A percentile compares a stretch with the other conserved stretches of the same genome.
Evolutionary conservation across 1,140 invertebrate genomes (phyloP).

Genomic region (Drosophila obscura): DNA sequence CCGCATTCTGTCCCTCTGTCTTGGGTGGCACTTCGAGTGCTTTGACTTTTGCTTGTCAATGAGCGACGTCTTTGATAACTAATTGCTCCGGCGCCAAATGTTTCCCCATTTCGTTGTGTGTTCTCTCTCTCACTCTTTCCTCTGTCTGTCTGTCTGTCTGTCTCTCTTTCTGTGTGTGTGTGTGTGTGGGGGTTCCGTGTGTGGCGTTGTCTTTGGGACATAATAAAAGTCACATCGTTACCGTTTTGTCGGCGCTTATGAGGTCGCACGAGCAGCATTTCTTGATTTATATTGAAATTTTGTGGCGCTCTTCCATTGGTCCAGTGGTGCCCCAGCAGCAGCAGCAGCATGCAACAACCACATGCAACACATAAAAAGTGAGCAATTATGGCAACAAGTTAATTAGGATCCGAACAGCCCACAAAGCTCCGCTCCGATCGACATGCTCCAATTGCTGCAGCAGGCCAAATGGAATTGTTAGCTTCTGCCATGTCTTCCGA

Average conservation of each 20-base stretch:
- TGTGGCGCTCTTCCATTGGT: neutral
- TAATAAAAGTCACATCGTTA: conserved; percentile 77
- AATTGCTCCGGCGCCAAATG: conserved; percentile 80
- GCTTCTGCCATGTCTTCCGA: conserved; percentile 1
- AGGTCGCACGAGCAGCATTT: conserved; percentile 10
- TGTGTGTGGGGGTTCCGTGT: too few species aligned
- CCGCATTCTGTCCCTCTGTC: conserved; percentile 9
- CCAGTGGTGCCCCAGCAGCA: too few species aligned
- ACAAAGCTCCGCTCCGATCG: neutral
- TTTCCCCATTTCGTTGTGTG: conserved; percentile 44
- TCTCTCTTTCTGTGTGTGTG: conserved; percentile 4
- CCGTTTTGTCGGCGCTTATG: conserved; percentile 63
- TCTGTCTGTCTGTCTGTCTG: conserved; percentile 4
- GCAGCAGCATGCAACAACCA: conserved; percentile 10
- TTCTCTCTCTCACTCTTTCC: conserved; percentile 12
- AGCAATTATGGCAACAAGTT: conserved; percentile 70
- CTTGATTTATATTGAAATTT: conserved; percentile 40
- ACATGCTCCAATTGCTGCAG: conserved; percentile 30
- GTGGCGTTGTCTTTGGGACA: conserved; percentile 31
- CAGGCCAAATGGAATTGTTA: conserved; percentile 29
- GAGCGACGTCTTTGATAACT: conserved; percentile 79
- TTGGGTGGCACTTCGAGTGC: conserved; percentile 71
- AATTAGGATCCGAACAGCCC: conserved; percentile 47
- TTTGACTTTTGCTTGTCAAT: conserved; percentile 81
- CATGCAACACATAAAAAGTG: conserved; percentile 48